Evolutionary conservation across 2,113 vertebrate species (phyloP).

Genomic region (Pitta sordida): DNA sequence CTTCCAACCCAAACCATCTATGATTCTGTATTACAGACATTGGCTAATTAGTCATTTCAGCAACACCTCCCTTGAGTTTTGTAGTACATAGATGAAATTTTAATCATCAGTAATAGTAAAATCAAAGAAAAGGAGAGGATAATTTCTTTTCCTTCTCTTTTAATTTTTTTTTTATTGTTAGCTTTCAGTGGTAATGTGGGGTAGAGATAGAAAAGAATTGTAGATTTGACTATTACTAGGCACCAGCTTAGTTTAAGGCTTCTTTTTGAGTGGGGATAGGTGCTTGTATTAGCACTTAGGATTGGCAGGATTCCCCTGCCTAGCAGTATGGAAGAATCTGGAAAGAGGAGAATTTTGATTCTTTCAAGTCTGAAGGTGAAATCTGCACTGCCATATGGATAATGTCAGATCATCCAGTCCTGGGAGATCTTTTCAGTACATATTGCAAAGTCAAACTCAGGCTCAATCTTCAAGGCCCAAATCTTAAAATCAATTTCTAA

Average conservation of each 20-base stretch:
- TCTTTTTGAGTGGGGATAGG: background rate
- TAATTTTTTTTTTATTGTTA: background rate
- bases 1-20: background rate
- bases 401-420: constrained; percentile 17
- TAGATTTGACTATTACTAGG: background rate
- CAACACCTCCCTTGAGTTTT: background rate
- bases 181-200: background rate
- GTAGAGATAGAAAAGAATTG: background rate
- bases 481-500: background rate
- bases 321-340: background rate
- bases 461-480: background rate
- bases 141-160: background rate
- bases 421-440: background rate
- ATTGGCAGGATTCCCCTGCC: constrained; percentile 19
- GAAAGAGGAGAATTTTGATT: constrained; percentile 14
- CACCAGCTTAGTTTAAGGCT: background rate
- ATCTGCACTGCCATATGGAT: constrained; percentile 55
- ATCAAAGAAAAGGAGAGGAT: background rate
- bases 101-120: background rate
- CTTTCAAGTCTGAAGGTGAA: constrained; percentile 39
- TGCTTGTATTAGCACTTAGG: background rate
- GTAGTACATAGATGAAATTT: background rate
- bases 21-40: background rate
- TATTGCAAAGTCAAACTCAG: background rate
- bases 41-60: background rate